These are phyloP conservation scores for Peromyscus melanophrys DNA, from an alignment of 2,797 vertebrate species.

Conservation along the genomic window DNA sequence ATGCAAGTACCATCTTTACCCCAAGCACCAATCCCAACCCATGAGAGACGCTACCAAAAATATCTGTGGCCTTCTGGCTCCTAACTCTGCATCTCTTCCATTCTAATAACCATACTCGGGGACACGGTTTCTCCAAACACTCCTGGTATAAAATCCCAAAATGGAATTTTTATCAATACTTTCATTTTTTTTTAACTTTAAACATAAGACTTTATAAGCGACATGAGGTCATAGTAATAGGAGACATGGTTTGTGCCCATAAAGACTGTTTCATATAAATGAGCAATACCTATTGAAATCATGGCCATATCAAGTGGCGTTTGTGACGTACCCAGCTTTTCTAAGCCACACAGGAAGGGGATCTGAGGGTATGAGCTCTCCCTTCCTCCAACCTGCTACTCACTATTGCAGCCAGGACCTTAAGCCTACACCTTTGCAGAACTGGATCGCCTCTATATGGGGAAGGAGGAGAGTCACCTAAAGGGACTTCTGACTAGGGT, in stretches of 20 bases:
- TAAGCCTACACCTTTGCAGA: background rate
- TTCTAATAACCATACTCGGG: background rate
- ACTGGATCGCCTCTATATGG: background rate
- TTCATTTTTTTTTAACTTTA: background rate
- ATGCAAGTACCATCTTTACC: background rate
- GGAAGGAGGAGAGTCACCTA: background rate
- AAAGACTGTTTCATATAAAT: background rate
- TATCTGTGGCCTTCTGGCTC: background rate
- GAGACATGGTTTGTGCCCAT: background rate
- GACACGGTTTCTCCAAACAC: background rate
- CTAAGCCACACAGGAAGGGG: background rate
- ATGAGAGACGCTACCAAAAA: background rate
- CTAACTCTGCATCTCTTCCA: background rate
- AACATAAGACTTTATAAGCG: background rate
- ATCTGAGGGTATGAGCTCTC: too few relatives aligned
- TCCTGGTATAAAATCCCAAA: background rate
- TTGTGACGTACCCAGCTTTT: background rate
- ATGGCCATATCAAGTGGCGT: too few relatives aligned
- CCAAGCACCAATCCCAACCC: background rate
- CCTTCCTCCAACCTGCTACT: background rate
- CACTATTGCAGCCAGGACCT: background rate
- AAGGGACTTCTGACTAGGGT: background rate
- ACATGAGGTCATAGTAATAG: background rate
- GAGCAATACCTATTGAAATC: background rate
- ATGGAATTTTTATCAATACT: background rate